phyloP scores from a whole-genome alignment of 2,113 vertebrate species.

The Poeciliopsis occidentalis region DNA sequence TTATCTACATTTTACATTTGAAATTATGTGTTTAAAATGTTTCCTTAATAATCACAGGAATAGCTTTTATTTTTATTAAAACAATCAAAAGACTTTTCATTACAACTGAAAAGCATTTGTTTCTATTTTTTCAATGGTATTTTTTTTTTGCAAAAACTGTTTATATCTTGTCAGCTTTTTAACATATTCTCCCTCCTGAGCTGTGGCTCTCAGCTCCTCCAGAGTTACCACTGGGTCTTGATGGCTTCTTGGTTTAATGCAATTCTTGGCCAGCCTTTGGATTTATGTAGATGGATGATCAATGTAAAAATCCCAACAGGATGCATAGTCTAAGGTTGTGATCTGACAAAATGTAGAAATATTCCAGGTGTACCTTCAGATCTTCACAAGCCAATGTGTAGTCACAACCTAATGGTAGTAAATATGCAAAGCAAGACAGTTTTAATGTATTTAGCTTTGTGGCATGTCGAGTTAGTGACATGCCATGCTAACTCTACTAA shows the following conservation, averaged over 20 bases:
- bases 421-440: background rate
- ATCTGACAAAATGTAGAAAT: background rate
- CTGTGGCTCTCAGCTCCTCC: background rate
- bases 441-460: background rate
- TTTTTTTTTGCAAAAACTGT: background rate
- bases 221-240: background rate
- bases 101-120: too few relatives aligned
- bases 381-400: background rate
- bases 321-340: background rate
- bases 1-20: too few relatives aligned
- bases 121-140: background rate
- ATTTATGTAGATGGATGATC: background rate
- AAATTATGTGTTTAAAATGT: too few relatives aligned
- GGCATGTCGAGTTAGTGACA: slow-evolving; percentile 1
- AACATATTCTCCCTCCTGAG: too few relatives aligned
- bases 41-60: too few relatives aligned
- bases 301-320: background rate
- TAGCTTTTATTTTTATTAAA: too few relatives aligned
- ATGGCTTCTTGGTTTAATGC: background rate
- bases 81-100: too few relatives aligned
- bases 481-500: too few relatives aligned
- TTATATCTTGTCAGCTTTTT: background rate
- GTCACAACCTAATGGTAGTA: background rate
- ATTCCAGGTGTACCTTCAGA: background rate
- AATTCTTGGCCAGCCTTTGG: background rate